Percentiles rank a stretch among this genome's conserved stretches.
These are phyloP conservation scores for Ambastaia sidthimunki DNA, from an alignment of 2,797 vertebrate genomes.

Conservation along the genomic window DNA sequence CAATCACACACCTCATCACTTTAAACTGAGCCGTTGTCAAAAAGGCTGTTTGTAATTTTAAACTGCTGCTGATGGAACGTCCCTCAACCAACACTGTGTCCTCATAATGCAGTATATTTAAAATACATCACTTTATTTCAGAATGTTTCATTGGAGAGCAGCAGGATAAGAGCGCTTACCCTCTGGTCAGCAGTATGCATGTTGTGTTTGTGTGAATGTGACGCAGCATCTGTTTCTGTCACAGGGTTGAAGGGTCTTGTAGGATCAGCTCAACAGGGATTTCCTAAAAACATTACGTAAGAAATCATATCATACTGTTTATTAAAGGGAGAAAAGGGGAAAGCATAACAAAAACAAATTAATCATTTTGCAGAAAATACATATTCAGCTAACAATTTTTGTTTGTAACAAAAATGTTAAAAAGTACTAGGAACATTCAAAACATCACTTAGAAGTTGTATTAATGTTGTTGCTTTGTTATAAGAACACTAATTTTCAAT, in stretches of 20 bases:
- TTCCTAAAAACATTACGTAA: not conserved
- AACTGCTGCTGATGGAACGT: not conserved
- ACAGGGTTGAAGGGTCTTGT: slow-evolving; percentile 7
- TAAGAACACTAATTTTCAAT: too few relatives aligned
- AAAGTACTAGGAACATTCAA: too few relatives aligned
- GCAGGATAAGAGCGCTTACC: slow-evolving; percentile 1
- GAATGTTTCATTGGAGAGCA: slow-evolving; percentile 10
- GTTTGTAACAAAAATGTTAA: too few relatives aligned
- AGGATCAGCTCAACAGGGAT: slow-evolving; percentile 31
- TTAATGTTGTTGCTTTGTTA: too few relatives aligned
- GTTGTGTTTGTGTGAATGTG: slow-evolving; percentile 21
- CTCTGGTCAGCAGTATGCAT: slow-evolving; percentile 34
- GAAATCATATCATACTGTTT: not conserved
- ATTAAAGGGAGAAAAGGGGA: not conserved
- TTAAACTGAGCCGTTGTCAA: not conserved
- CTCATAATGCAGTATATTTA: not conserved
- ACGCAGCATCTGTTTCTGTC: slow-evolving; percentile 40
- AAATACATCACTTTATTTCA: slow-evolving; percentile 4
- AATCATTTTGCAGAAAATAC: not conserved
- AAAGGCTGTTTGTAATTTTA: not conserved
- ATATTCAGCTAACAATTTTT: too few relatives aligned
- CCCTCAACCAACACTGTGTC: too few relatives aligned
- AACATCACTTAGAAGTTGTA: too few relatives aligned
- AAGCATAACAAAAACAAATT: not conserved
- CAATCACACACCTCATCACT: not conserved